Conservation (phyloP, 2,888 invertebrate genomes). For the Cheilosia scutellata region DNA sequence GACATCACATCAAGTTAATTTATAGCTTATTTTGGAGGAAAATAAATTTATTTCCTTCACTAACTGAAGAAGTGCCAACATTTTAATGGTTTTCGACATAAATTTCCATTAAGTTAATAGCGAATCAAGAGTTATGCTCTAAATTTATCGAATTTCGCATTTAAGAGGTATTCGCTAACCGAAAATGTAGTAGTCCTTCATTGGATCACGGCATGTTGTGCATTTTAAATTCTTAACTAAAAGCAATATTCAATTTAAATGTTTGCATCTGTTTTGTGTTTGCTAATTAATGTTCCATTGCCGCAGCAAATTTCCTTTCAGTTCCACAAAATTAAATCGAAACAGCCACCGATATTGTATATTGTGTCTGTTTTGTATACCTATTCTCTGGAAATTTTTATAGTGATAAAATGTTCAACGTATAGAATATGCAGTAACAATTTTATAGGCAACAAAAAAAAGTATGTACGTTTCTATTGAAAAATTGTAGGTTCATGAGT, state of each 20-base stretch:
- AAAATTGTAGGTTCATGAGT: no score
- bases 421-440: constrained; percentile 8
- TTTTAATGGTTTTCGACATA: constrained; percentile 47
- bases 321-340: constrained; percentile 36
- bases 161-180: not conserved
- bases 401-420: not conserved
- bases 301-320: constrained; percentile 22
- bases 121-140: constrained; percentile 28
- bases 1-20: constrained; percentile 8
- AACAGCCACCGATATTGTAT: not conserved
- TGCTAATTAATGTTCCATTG: constrained; percentile 35
- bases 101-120: constrained; percentile 47
- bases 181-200: constrained; percentile 24
- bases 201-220: not conserved
- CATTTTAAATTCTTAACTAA: constrained; percentile 15
- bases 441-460: not conserved
- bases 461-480: no score
- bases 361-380: constrained; percentile 9
- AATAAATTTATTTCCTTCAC: constrained; percentile 4
- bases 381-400: constrained; percentile 6
- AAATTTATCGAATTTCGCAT: constrained; percentile 16
- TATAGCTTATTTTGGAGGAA: constrained; percentile 1
- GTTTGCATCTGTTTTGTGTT: constrained; percentile 52
- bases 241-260: constrained; percentile 12
- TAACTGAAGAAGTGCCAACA: not conserved